Percentiles rank a stretch among this genome's conserved stretches.
Evolutionary conservation across 2,888 invertebrate genomes (phyloP).

Genomic region (Xestia ashworthii): DNA sequence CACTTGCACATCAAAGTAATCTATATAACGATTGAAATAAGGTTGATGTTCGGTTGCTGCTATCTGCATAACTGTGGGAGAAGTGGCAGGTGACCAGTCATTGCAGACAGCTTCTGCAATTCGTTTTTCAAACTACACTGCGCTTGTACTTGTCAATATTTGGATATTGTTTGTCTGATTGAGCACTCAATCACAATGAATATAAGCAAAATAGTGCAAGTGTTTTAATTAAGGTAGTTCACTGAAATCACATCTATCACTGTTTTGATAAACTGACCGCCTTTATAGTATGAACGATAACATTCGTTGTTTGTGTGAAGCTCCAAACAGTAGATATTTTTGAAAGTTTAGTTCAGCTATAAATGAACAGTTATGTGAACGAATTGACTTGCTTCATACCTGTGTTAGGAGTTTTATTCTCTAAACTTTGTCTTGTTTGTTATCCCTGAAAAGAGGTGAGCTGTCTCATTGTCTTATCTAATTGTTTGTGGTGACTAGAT

Average conservation of each 20-base stretch:
- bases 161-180: background rate
- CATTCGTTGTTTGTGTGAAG: background rate
- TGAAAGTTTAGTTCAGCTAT: background rate
- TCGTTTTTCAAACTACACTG: background rate
- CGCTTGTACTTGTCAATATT: background rate
- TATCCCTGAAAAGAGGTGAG: background rate
- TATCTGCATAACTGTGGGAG: background rate
- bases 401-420: background rate
- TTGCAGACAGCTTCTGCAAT: background rate
- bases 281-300: background rate
- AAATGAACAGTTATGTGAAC: background rate
- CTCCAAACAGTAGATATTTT: background rate
- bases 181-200: background rate
- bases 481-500: no score
- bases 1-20: background rate
- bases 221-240: background rate
- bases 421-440: conserved; percentile 7
- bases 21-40: background rate
- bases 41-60: background rate
- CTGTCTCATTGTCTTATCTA: conserved; percentile 4
- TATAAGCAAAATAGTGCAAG: background rate
- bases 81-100: background rate
- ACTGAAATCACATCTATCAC: background rate
- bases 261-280: background rate
- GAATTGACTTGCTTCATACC: background rate